Base-by-base conservation (phyloP, 2,888 invertebrate species). In the Drepanosiphum platanoidis region DNA sequence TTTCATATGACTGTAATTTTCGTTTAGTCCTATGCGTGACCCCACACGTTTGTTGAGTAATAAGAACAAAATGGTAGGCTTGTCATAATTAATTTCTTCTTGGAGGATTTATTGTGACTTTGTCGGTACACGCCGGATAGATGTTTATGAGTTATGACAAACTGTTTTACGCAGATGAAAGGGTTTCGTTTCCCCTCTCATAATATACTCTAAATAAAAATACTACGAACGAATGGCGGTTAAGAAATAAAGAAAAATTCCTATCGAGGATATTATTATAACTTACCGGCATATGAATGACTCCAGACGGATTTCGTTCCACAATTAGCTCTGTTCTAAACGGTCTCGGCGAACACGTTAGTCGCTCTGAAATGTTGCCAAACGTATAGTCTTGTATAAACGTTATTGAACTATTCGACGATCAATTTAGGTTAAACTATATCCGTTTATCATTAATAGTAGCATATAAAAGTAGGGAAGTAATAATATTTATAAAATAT, bases 231-330 rank as follows among this genome's bases (percentile, higher is more conserved):
- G 74, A 68, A 58, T 30, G 39, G 75, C 70, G 68, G 84, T 70
- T 58, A 68, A 30, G 77, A 84, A 83, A 46, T 83, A 66, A 68
- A 77, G 52, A 46, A 79, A 81, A 80, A 82, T 61, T 72, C 71
- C 77, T 84, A 84, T 84, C 77, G 84, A 77, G 84, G 68, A 84
- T 84, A 84, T 84, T 84, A 84, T 84, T 84, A 84, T 84, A 75
- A 84, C 75, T 52, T 66, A 77, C 84, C 68, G 75, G 84, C 58
- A 15, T 68, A 84, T 77, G 75, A 84, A 84, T 77, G 75, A 66
- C 83, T 75, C 66, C 84, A 70, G 77, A 84, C 84, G 77, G 66
- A 52, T 75, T 84, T 68, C 77, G 84, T 84, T 84, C 84, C 68
- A 84, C 84, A 84, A 84, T 84, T 84, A 84, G 84, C 84, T 68